Conservation (phyloP, 2,113 vertebrate genomes). For the Chrysemys picta region DNA sequence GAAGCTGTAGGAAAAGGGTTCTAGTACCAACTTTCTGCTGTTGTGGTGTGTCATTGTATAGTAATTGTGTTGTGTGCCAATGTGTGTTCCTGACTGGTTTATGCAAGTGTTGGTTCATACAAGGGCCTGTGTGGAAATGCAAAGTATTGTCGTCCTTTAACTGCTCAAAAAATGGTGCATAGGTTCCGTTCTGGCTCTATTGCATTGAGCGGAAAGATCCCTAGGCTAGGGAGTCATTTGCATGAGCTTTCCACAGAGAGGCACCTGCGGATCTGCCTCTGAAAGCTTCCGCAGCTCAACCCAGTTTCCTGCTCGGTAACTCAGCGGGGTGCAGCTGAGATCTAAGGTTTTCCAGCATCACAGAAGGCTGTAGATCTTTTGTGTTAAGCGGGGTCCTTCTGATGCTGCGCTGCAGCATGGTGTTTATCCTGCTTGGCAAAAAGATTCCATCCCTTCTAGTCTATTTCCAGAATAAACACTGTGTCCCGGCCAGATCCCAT, state of each 20-base stretch:
- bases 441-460: neutral
- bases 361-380: neutral
- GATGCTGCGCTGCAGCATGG: neutral
- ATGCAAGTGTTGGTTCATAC: neutral
- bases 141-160: neutral
- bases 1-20: neutral
- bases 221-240: neutral
- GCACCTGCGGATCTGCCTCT: rapidly evolving
- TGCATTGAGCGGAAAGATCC: neutral
- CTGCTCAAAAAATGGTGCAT: neutral
- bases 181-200: neutral
- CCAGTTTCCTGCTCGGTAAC: rapidly evolving
- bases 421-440: neutral
- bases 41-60: neutral
- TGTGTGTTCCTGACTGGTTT: neutral
- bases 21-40: neutral
- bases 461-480: neutral
- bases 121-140: neutral
- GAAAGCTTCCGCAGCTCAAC: rapidly evolving
- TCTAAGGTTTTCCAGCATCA: neutral
- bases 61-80: rapidly evolving
- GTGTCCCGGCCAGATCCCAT: neutral
- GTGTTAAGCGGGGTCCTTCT: slow-evolving; percentile 1
- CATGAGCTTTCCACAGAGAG: neutral
- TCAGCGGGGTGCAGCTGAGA: neutral